Percentiles rank a stretch among this genome's conserved stretches.
Evolutionary conservation across 2,888 invertebrate species (phyloP).

Genomic region (Trimorus sp.): DNA sequence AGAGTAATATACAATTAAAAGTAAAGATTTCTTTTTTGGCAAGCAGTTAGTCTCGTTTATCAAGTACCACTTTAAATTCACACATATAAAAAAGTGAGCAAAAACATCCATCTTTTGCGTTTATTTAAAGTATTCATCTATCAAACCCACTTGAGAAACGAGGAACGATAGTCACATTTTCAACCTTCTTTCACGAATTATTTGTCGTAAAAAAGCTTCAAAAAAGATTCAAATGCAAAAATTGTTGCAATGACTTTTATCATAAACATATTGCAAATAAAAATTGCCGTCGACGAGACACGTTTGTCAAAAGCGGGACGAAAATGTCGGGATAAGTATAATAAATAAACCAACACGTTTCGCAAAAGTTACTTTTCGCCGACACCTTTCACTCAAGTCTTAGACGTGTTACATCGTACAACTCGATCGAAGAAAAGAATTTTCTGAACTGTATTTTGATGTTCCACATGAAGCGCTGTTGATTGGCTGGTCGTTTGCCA

Average conservation of each 20-base stretch:
- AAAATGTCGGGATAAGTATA: too few species aligned
- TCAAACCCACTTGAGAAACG: constrained; percentile 9
- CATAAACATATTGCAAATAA: too few species aligned
- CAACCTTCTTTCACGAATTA: neutral
- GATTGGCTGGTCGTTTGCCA: constrained; percentile 80
- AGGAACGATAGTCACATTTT: neutral
- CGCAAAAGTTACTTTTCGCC: constrained; percentile 28
- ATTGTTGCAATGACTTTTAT: too few species aligned
- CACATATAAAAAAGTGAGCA: constrained; percentile 18
- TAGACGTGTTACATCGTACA: constrained; percentile 53
- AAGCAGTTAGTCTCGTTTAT: constrained; percentile 4
- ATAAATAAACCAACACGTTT: constrained; percentile 25
- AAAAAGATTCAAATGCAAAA: neutral
- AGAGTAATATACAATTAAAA: constrained; percentile 4
- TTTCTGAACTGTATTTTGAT: constrained; percentile 71
- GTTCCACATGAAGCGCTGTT: constrained; percentile 79
- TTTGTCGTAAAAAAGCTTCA: too few species aligned
- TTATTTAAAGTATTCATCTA: constrained; percentile 40
- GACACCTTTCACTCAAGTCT: constrained; percentile 48
- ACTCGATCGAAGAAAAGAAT: constrained; percentile 71
- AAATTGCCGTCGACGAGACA: too few species aligned
- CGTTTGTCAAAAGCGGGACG: too few species aligned
- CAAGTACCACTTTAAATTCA: constrained; percentile 29
- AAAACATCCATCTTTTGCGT: constrained; percentile 15
- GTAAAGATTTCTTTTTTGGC: neutral